phyloP scores from a whole-genome alignment of 35 echinoderm and acorn worm genomes.

The Ptychodera flava region DNA sequence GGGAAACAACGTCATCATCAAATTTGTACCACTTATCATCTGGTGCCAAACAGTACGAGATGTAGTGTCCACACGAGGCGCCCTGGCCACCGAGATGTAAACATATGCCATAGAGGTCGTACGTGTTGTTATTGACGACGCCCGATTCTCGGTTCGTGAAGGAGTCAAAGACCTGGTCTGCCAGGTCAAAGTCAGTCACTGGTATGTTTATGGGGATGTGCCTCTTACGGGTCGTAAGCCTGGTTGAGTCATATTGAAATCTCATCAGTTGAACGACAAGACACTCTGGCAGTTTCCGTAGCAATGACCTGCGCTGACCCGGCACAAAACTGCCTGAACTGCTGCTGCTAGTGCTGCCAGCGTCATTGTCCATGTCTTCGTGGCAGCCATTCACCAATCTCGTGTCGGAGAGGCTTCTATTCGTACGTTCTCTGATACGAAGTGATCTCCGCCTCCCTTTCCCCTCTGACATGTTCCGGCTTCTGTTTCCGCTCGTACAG shows the following conservation, averaged over 20 bases:
- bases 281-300: slow-evolving; percentile 13
- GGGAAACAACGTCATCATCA: slow-evolving; percentile 33
- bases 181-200: slow-evolving; percentile 9
- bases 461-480: not conserved
- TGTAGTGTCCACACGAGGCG: slow-evolving; percentile 33
- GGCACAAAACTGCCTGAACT: not conserved
- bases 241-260: slow-evolving; percentile 16
- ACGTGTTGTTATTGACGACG: not conserved
- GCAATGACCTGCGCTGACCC: not conserved
- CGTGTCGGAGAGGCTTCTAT: not conserved
- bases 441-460: not conserved
- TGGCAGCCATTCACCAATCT: not conserved
- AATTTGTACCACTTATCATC: slow-evolving; percentile 41
- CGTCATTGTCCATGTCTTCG: not conserved
- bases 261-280: slow-evolving; percentile 40
- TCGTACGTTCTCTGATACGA: not conserved
- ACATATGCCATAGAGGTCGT: slow-evolving; percentile 27
- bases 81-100: slow-evolving; percentile 31
- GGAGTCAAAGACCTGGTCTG: slow-evolving; percentile 9
- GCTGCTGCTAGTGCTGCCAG: too few species aligned
- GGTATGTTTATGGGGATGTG: slow-evolving; percentile 27
- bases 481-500: not conserved
- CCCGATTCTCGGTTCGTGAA: not conserved
- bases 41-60: slow-evolving; percentile 5
- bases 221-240: slow-evolving; percentile 3